Evolutionary conservation across 2,888 invertebrate genomes (phyloP), one percentile per base, ranked within the genome.

Genomic region (Piscicola geometra): DNA sequence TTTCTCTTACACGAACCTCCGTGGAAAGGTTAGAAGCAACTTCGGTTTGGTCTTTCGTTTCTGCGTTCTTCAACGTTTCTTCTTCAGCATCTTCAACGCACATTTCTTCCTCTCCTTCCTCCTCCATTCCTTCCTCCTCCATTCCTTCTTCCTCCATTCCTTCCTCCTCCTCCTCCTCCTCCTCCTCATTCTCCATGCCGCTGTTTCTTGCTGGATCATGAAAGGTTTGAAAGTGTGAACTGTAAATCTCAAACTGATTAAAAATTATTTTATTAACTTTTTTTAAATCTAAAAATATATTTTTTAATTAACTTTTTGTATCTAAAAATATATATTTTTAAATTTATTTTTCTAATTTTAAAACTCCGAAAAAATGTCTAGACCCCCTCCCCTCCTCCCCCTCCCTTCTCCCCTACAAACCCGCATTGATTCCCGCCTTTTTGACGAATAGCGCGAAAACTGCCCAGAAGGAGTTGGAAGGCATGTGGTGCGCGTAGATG

Each of bases 401-500:
- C n/a, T n/a, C n/a, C n/a, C n/a, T n/a, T 35, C 41, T 35, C 25
- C 28, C 0, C 28, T 18, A 74, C 74, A 71, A 78, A 84, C 83
- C 83, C 77, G 82, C 78, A 76, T 78, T 75, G 1, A 76, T 75
- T 25, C 82, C 80, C 21, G 82, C 84, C 88, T 79, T 89, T 89
- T 78, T 75, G 56, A 83, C 81, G 75, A 82, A 81, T 28, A 72
- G 76, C 25, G 77, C 78, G 78, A 83, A 83, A 2, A 85, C 78
- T 5, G 80, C 80, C 87, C 87, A 87, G 81, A 87, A 85, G 72
- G 76, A 79, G n/a, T 81, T 79, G 5, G 67, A 36, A 18, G 56
- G 30, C 77, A 86, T 66, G 35, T 81, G 80, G 77, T 82, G 88
- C 0, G 92, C 92, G 83, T 91, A 92, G 0, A 90, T 89, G 0